Conservation (phyloP, 2,797 vertebrate species). For the Rhinatrema bivittatum region DNA sequence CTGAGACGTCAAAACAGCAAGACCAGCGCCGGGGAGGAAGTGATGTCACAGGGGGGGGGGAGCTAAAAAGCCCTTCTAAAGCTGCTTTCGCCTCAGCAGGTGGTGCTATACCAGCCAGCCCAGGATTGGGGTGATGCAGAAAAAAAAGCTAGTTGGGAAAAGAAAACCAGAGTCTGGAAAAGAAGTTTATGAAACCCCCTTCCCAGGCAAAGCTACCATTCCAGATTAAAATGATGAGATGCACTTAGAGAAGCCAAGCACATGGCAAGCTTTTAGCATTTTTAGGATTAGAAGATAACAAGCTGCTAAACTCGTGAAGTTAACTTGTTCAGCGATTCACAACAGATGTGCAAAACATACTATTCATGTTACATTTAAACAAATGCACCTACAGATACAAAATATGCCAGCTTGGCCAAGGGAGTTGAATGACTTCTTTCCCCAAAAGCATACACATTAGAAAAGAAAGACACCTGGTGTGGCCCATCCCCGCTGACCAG, state of each 20-base stretch:
- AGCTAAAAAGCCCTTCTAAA: no score
- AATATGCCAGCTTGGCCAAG: conserved; percentile 42
- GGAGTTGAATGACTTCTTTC: conserved; percentile 31
- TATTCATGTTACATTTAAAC: conserved; percentile 32
- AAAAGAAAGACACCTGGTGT: conserved; percentile 51
- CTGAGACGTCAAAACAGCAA: no score
- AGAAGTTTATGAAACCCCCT: no score
- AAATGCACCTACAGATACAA: conserved; percentile 13
- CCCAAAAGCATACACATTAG: conserved; percentile 39
- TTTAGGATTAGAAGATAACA: conserved; percentile 31
- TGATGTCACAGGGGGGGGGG: no score
- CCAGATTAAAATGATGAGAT: no score
- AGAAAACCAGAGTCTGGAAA: no score
- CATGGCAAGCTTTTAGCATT: conserved; percentile 16
- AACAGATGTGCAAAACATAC: conserved; percentile 51
- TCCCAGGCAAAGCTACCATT: no score
- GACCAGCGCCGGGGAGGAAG: no score
- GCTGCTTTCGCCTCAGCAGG: no score
- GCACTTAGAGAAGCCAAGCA: background rate
- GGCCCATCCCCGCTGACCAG: conserved; percentile 47
- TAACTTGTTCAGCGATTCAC: conserved; percentile 29
- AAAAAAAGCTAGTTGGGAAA: no score
- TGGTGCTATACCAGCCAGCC: no score
- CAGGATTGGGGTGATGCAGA: no score
- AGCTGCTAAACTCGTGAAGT: conserved; percentile 28